Conservation (phyloP, 2,113 vertebrate species). For the Podarcis muralis region DNA sequence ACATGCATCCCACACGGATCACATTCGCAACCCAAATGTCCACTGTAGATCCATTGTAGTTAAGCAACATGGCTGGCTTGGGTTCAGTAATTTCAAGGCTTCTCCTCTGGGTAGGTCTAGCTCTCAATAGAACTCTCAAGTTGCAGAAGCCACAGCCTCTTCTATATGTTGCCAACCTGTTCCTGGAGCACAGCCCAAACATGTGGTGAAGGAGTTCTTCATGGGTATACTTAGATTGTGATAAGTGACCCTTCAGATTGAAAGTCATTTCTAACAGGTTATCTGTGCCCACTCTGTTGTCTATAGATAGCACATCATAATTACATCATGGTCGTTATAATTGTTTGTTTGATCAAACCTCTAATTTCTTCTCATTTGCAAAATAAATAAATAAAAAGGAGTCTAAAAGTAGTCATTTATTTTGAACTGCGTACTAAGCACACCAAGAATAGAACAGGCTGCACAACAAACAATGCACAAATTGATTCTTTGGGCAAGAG, state of each 20-base stretch:
- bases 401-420: slow-evolving; percentile 37
- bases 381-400: not conserved
- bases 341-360: slow-evolving; percentile 23
- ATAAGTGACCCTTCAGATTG: slow-evolving; percentile 16
- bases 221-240: not conserved
- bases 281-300: not conserved
- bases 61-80: too few relatives aligned
- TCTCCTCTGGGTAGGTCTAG: too few relatives aligned
- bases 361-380: not conserved
- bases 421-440: slow-evolving; percentile 30
- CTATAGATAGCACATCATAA: slow-evolving; percentile 18
- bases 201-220: not conserved
- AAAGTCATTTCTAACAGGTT: slow-evolving; percentile 41
- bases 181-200: not conserved
- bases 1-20: too few relatives aligned
- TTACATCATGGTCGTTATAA: not conserved
- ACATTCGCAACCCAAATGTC: too few relatives aligned
- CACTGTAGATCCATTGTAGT: too few relatives aligned
- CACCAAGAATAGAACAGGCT: slow-evolving; percentile 30
- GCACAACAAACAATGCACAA: not conserved
- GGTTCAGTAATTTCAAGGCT: too few relatives aligned
- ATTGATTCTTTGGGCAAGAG: not conserved
- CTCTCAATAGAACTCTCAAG: too few relatives aligned
- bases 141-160: too few relatives aligned
- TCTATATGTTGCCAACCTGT: too few relatives aligned